Evolutionary conservation across 2,797 vertebrate genomes (phyloP).

Genomic region (Kryptolebias ocellatus): DNA sequence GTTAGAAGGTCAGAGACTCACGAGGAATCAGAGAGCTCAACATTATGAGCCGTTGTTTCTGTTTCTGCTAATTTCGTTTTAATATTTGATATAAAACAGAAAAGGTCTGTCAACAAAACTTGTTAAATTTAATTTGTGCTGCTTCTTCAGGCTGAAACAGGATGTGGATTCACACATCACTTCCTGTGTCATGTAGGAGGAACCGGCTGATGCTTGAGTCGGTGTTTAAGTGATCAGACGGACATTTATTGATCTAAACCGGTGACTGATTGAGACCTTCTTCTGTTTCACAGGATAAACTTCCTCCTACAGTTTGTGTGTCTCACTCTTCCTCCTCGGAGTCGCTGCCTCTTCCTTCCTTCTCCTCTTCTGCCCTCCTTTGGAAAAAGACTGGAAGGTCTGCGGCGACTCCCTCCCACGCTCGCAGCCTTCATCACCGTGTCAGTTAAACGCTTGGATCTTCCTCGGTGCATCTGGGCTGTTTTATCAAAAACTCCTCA

Average conservation of each 20-base stretch:
- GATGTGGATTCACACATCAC: background rate
- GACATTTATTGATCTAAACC: constrained; percentile 40
- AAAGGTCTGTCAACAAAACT: no score
- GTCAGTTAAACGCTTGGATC: constrained; percentile 16
- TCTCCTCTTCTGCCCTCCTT: constrained; percentile 86
- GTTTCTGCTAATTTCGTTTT: no score
- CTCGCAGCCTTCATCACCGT: constrained; percentile 6
- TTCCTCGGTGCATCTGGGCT: constrained; percentile 13
- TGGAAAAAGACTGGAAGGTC: constrained; percentile 75
- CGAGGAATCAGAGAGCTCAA: no score
- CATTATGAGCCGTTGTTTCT: no score
- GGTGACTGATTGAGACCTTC: constrained; percentile 15
- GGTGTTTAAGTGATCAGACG: constrained; percentile 19
- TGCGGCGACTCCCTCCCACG: constrained; percentile 17
- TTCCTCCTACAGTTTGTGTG: constrained; percentile 7
- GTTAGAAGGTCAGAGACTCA: no score
- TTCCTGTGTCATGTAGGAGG: constrained; percentile 43
- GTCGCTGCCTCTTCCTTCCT: constrained; percentile 60
- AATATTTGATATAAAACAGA: no score
- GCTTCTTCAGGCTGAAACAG: no score
- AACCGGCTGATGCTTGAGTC: constrained; percentile 40
- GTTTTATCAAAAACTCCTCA: constrained; percentile 1
- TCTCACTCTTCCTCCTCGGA: constrained; percentile 6
- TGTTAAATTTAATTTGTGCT: no score
- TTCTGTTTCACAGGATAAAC: constrained; percentile 29